phyloP scores from a whole-genome alignment of 1,140 invertebrate species.

The Sweltsa coloradensis region DNA sequence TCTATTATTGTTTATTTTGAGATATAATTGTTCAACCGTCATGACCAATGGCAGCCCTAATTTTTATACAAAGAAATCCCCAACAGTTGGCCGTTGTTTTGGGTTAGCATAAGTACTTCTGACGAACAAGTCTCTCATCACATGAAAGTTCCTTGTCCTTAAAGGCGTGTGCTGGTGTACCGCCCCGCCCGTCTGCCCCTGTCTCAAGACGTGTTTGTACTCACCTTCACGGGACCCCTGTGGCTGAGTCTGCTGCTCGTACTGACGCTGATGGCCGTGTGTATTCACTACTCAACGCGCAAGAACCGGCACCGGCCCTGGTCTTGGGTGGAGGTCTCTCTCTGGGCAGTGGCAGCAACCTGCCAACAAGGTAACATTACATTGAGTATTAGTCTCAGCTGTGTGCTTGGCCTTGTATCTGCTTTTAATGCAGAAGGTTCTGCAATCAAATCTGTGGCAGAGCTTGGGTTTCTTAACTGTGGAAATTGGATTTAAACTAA shows the following conservation, averaged over 20 bases:
- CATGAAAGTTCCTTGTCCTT: too few species aligned
- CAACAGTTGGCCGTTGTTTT: too few species aligned
- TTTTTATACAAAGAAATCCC: too few species aligned
- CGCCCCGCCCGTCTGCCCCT: constrained; percentile 1
- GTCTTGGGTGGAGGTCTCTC: neutral
- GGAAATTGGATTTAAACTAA: too few species aligned
- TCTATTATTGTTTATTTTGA: neutral
- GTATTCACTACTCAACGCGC: too few species aligned
- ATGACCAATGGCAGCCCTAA: too few species aligned
- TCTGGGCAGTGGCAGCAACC: constrained; percentile 8
- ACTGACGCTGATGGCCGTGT: neutral
- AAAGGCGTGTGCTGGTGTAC: constrained; percentile 4
- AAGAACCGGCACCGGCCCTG: neutral
- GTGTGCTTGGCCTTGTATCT: neutral
- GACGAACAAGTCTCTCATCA: too few species aligned
- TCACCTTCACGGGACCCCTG: constrained; percentile 5
- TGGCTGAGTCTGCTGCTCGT: constrained; percentile 1
- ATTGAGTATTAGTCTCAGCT: neutral
- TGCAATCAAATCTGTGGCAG: too few species aligned
- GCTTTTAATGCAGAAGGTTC: too few species aligned
- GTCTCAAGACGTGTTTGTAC: constrained; percentile 8
- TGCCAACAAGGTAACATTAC: constrained; percentile 8
- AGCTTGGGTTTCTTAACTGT: too few species aligned
- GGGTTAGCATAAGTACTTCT: too few species aligned
- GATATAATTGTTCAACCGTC: neutral